Evolutionary conservation across 2,113 vertebrate species (phyloP), one percentile per base, ranked within the genome.

Genomic region (Pedetes capensis): DNA sequence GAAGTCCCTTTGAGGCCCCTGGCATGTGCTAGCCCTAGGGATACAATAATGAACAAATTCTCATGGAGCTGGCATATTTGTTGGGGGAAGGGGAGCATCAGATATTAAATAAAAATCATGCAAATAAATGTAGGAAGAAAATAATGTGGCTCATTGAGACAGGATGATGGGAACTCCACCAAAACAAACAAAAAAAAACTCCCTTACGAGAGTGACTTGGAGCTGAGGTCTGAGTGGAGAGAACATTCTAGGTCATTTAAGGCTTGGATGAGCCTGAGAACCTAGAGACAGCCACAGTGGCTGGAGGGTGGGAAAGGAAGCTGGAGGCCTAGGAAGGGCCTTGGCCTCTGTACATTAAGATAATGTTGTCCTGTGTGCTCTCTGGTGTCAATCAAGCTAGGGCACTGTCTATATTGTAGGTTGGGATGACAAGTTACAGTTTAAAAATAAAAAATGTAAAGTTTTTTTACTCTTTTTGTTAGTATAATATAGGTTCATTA

Each of bases 261-360:
- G 34, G 13, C 10, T 49, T 49, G 18, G 75, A 82, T 63, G 37
- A 49, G 42, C 27, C 27, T 59, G 10, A 80, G 10, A 29, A 23
- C 12, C 14, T 27, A 29, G 18, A 44, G 44, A 57, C 1, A 49
- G 69, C 4, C 64, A 4, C 7, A 11, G 44, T 63, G 76, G 32
- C 27, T 78, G 42, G 23, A 47, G 2, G 18, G 4, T 1, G 10
- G 3, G 49, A n/a, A 37, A 16, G 55, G 68, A 76, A 18, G 25
- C 66, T 69, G 8, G 10, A n/a, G 32, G 23, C 39, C 9, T 9
- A 8, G 20, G 59, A 72, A 18, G 10, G 25, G 8, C 22, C 20
- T 20, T 29, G 71, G 47, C 8, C 0, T 1, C 0, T 2, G 20
- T 8, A 17, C 4, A 22, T 49, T 34, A 23, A 34, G 10, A 11